Evolutionary conservation across 2,797 vertebrate species (phyloP).

Genomic region (Danionella dracula): DNA sequence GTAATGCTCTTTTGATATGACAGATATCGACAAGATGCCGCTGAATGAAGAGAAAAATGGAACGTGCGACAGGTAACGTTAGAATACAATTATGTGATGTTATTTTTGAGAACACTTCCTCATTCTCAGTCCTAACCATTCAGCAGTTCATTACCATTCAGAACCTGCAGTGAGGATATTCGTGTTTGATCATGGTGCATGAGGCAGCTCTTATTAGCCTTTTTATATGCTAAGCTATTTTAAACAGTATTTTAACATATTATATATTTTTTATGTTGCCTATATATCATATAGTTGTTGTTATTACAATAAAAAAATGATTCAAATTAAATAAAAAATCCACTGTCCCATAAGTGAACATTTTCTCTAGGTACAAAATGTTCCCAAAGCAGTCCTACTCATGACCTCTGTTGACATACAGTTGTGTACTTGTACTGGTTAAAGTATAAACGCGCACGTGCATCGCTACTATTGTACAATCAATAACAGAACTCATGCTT

Average conservation of each 20-base stretch:
- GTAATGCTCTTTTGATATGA: too few species aligned
- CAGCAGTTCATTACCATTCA: too few species aligned
- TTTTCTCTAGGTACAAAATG: not conserved
- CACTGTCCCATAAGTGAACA: not conserved
- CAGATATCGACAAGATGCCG: too few species aligned
- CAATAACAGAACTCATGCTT: not conserved
- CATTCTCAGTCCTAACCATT: too few species aligned
- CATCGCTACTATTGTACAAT: not conserved
- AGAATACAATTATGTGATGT: too few species aligned
- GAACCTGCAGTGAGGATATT: too few species aligned
- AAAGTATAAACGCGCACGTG: not conserved
- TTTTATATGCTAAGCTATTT: not conserved
- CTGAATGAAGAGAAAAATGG: conserved; percentile 5
- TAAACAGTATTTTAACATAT: not conserved
- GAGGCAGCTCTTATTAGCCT: too few species aligned
- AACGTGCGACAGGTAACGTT: not conserved
- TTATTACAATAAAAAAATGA: too few species aligned
- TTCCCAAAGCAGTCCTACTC: not conserved
- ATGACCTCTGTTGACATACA: not conserved
- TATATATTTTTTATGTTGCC: too few species aligned
- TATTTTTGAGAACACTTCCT: not conserved
- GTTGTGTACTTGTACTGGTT: not conserved
- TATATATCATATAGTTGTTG: too few species aligned
- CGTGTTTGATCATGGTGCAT: too few species aligned
- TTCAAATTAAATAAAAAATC: not conserved